A percentile compares a stretch with the other conserved stretches of the same genome.
These are phyloP conservation scores for Tetheella fluctuosa DNA, from an alignment of 2,888 invertebrate genomes.

Conservation along the genomic window DNA sequence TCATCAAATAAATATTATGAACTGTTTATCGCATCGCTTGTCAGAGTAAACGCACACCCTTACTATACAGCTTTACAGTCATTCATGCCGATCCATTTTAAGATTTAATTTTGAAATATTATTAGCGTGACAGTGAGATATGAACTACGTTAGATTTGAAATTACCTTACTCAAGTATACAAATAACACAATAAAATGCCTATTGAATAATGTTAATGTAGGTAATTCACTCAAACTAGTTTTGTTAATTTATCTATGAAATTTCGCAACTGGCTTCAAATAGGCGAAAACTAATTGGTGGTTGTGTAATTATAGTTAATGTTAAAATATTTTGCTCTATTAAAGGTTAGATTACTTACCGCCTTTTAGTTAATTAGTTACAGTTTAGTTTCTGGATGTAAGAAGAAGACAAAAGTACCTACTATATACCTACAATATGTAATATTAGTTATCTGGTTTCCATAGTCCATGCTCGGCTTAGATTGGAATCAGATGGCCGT, in stretches of 20 bases:
- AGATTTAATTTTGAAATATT: too few relatives aligned
- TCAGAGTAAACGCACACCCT: too few relatives aligned
- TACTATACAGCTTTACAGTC: too few relatives aligned
- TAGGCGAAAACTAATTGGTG: constrained; percentile 54
- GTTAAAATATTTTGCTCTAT: constrained; percentile 30
- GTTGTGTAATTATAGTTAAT: constrained; percentile 41
- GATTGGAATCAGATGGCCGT: too few relatives aligned
- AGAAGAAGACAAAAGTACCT: too few relatives aligned
- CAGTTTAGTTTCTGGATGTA: too few relatives aligned
- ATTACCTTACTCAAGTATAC: constrained; percentile 16
- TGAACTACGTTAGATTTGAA: neutral
- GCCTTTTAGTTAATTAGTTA: neutral
- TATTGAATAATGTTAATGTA: constrained; percentile 5
- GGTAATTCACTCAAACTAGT: constrained; percentile 10
- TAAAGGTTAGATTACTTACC: neutral
- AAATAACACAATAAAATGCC: constrained; percentile 28
- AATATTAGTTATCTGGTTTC: too few relatives aligned
- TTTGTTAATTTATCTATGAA: constrained; percentile 36
- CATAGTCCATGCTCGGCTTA: too few relatives aligned
- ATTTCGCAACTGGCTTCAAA: constrained; percentile 45
- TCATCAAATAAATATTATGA: too few relatives aligned
- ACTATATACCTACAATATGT: too few relatives aligned
- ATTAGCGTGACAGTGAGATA: neutral
- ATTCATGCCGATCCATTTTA: too few relatives aligned
- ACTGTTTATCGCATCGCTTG: too few relatives aligned